Percentiles rank a stretch among this genome's conserved stretches.
phyloP scores from a whole-genome alignment of 2,113 vertebrate genomes.

The Myiopsitta monachus region DNA sequence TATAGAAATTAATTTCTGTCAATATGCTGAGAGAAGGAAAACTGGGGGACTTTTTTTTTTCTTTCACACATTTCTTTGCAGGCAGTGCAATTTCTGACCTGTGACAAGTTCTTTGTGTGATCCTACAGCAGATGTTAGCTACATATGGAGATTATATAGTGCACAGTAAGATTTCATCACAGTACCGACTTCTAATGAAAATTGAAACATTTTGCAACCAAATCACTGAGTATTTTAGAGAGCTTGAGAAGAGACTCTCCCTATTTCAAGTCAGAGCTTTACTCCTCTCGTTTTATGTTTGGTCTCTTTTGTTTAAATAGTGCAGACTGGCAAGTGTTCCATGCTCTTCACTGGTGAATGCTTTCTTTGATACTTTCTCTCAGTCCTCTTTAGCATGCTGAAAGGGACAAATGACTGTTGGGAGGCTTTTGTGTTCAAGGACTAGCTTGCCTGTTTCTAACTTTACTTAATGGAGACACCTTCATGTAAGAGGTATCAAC shows the following conservation, averaged over 20 bases:
- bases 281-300: conserved; percentile 9
- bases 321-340: conserved; percentile 11
- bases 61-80: background rate
- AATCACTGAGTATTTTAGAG: conserved; percentile 11
- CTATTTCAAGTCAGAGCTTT: conserved; percentile 1
- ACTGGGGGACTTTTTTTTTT: background rate
- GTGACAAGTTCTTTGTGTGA: background rate
- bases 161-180: background rate
- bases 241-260: background rate
- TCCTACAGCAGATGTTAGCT: background rate
- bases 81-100: background rate
- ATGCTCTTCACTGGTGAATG: conserved; percentile 27
- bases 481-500: background rate
- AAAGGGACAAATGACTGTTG: background rate
- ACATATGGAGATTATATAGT: background rate
- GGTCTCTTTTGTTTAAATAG: conserved; percentile 17
- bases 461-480: background rate
- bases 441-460: background rate
- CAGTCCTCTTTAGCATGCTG: conserved; percentile 11
- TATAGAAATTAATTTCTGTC: conserved; percentile 53
- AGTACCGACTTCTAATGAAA: background rate
- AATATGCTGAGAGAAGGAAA: background rate
- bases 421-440: conserved; percentile 7
- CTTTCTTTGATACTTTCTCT: conserved; percentile 23
- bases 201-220: background rate